Evolutionary conservation across 2,797 vertebrate genomes (phyloP).

Genomic region (Allobates femoralis): DNA sequence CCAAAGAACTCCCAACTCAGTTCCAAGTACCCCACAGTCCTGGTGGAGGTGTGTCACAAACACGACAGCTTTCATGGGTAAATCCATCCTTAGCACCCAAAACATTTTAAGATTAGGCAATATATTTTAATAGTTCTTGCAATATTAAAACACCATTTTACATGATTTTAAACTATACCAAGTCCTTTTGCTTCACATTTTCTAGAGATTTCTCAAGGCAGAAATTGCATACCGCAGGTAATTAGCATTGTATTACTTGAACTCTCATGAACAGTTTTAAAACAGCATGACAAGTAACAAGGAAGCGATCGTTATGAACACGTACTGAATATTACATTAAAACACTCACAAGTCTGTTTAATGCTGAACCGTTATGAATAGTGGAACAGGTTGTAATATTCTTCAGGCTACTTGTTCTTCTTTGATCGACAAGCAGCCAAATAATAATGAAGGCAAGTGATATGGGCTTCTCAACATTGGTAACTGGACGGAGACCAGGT

Average conservation of each 20-base stretch:
- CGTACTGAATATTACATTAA: constrained; percentile 28
- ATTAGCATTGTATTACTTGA: constrained; percentile 23
- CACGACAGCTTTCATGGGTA: too few relatives aligned
- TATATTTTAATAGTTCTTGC: background rate
- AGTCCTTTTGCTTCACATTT: background rate
- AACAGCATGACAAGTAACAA: constrained; percentile 23
- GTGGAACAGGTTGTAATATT: constrained; percentile 22
- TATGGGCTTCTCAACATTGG: constrained; percentile 28
- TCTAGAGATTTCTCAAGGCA: background rate
- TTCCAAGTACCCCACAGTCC: too few relatives aligned
- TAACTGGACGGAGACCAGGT: constrained; percentile 51
- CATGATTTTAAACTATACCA: background rate
- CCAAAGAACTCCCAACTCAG: too few relatives aligned
- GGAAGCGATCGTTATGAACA: constrained; percentile 1
- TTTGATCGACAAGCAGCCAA: constrained; percentile 53
- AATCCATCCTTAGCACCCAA: background rate
- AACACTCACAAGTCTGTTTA: constrained; percentile 19
- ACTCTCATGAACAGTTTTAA: constrained; percentile 22
- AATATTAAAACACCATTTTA: background rate
- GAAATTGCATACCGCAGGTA: background rate
- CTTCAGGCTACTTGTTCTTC: constrained; percentile 32
- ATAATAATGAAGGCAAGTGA: constrained; percentile 48
- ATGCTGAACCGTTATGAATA: constrained; percentile 15
- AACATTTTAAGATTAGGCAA: background rate
- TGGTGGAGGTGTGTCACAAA: too few relatives aligned